These are phyloP conservation scores for Eolophus roseicapilla DNA, from an alignment of 2,113 vertebrate genomes.

Conservation along the genomic window DNA sequence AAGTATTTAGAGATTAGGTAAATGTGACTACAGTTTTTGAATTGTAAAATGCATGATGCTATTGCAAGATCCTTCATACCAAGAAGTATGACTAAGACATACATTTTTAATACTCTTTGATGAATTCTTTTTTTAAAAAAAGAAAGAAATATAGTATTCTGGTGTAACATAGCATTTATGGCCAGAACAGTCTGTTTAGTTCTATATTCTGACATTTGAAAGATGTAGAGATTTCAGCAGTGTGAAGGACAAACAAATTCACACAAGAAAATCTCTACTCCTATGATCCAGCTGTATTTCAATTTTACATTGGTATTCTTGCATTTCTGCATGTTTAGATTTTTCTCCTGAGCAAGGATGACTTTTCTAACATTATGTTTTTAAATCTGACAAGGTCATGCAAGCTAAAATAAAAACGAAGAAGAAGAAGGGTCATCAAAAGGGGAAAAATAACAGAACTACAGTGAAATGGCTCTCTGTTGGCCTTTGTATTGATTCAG, in stretches of 20 bases:
- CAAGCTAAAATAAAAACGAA: conserved; percentile 66
- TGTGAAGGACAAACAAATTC: conserved; percentile 36
- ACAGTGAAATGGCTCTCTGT: conserved; percentile 85
- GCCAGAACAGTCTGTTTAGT: background rate
- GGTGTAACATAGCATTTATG: background rate
- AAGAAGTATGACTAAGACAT: background rate
- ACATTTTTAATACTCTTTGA: background rate
- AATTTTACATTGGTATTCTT: conserved; percentile 23
- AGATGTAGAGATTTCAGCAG: background rate
- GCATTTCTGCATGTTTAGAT: conserved; percentile 32
- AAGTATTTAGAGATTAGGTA: background rate
- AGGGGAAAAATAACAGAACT: conserved; percentile 83
- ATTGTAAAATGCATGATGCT: background rate
- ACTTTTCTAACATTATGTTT: conserved; percentile 77
- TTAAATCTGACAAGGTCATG: conserved; percentile 82
- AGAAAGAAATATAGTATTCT: background rate
- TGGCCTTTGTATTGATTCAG: conserved; percentile 94
- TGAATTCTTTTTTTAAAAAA: background rate
- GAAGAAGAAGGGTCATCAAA: conserved; percentile 78
- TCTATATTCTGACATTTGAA: background rate
- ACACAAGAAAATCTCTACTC: background rate
- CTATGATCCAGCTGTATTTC: conserved; percentile 45
- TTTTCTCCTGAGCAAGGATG: conserved; percentile 48
- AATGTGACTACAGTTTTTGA: background rate
- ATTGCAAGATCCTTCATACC: background rate